These are phyloP conservation scores for Phalloptychus januarius DNA, from an alignment of 2,797 vertebrate genomes.

Conservation along the genomic window DNA sequence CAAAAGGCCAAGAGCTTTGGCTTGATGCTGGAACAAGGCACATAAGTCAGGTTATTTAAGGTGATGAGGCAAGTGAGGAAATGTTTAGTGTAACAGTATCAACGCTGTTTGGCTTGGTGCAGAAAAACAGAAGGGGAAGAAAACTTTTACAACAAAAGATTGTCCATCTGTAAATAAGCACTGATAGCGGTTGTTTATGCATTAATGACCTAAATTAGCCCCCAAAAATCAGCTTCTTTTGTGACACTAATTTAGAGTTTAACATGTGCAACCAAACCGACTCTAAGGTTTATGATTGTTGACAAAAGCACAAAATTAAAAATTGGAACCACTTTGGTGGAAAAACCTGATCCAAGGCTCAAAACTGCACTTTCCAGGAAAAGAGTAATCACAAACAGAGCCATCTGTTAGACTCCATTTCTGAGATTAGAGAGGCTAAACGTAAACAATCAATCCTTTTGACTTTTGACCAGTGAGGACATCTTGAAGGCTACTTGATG, in stretches of 20 bases:
- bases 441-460: neutral
- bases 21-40: conserved; percentile 10
- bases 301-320: neutral
- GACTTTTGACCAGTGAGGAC: neutral
- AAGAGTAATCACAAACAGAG: neutral
- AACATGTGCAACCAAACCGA: neutral
- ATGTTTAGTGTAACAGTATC: neutral
- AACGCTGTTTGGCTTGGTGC: neutral
- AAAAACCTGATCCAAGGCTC: neutral
- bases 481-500: neutral
- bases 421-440: neutral
- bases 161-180: neutral
- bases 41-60: neutral
- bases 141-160: neutral
- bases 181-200: neutral
- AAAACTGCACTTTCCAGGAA: neutral
- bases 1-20: conserved; percentile 20
- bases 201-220: neutral
- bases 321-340: too few relatives aligned
- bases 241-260: neutral
- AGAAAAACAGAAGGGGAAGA: neutral
- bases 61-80: neutral
- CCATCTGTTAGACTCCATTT: neutral
- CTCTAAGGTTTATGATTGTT: neutral
- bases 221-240: neutral